phyloP scores from a whole-genome alignment of 2,797 vertebrate genomes.

The Denticeps clupeoides region DNA sequence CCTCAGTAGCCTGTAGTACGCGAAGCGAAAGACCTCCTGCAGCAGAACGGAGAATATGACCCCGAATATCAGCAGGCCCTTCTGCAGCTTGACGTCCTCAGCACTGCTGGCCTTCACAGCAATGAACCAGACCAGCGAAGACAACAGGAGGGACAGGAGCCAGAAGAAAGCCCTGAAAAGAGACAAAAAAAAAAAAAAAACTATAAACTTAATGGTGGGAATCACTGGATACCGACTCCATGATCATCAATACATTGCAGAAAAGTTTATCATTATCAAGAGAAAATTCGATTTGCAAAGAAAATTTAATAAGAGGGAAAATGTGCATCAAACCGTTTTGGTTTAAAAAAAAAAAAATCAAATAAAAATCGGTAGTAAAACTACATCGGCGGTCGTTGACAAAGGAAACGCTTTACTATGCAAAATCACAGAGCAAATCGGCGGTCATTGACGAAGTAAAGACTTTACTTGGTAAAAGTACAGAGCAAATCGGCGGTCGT shows the following conservation, averaged over 20 bases:
- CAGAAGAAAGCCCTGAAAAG: slow-evolving; percentile 61
- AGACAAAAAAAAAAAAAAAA: not conserved
- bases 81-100: slow-evolving; percentile 38
- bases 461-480: too few species aligned
- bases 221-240: too few species aligned
- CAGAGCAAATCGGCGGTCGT: too few species aligned
- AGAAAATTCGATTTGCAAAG: too few species aligned
- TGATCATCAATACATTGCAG: not conserved
- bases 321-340: not conserved
- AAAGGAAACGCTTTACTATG: too few species aligned
- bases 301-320: not conserved
- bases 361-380: too few species aligned
- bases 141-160: slow-evolving; percentile 60
- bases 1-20: slow-evolving; percentile 65
- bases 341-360: not conserved
- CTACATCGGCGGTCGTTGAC: too few species aligned
- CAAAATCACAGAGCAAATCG: too few species aligned
- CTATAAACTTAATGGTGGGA: too few species aligned
- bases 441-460: too few species aligned
- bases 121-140: slow-evolving; percentile 64
- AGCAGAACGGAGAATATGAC: slow-evolving; percentile 60
- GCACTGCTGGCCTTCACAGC: slow-evolving; percentile 48
- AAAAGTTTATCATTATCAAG: too few species aligned
- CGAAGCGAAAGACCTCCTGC: slow-evolving; percentile 62
- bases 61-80: slow-evolving; percentile 55